phyloP scores from a whole-genome alignment of 2,888 invertebrate genomes.

The Homarus gammarus region DNA sequence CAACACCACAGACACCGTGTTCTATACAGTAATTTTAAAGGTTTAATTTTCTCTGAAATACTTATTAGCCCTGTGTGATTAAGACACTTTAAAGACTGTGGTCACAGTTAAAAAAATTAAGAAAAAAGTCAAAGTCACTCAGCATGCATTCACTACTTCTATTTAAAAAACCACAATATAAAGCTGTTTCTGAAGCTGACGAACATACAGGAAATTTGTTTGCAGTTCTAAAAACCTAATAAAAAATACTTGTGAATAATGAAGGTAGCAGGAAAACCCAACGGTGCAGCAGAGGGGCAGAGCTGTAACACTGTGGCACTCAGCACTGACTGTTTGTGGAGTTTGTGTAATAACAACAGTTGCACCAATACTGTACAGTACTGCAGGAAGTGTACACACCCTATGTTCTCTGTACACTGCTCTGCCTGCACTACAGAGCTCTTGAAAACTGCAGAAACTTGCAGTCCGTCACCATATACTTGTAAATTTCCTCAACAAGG shows the following conservation, averaged over 20 bases:
- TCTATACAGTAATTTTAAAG: too few species aligned
- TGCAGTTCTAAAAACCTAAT: conserved; percentile 49
- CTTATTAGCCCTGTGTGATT: too few species aligned
- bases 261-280: conserved; percentile 49
- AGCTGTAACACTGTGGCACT: conserved; percentile 34
- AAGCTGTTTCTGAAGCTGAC: conserved; percentile 52
- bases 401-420: conserved; percentile 20
- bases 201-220: conserved; percentile 37
- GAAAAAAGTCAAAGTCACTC: conserved; percentile 51
- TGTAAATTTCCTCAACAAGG: background rate
- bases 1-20: too few species aligned
- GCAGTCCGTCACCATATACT: background rate
- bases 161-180: conserved; percentile 40
- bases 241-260: conserved; percentile 46
- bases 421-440: background rate
- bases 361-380: conserved; percentile 38
- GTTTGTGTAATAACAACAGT: conserved; percentile 33
- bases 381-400: conserved; percentile 35
- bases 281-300: conserved; percentile 19
- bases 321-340: conserved; percentile 40
- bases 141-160: conserved; percentile 66
- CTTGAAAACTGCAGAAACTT: background rate
- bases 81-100: conserved; percentile 42
- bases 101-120: conserved; percentile 6
- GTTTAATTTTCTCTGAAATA: too few species aligned